phyloP scores from a whole-genome alignment of 2,888 invertebrate species.

The Pammene aurita region DNA sequence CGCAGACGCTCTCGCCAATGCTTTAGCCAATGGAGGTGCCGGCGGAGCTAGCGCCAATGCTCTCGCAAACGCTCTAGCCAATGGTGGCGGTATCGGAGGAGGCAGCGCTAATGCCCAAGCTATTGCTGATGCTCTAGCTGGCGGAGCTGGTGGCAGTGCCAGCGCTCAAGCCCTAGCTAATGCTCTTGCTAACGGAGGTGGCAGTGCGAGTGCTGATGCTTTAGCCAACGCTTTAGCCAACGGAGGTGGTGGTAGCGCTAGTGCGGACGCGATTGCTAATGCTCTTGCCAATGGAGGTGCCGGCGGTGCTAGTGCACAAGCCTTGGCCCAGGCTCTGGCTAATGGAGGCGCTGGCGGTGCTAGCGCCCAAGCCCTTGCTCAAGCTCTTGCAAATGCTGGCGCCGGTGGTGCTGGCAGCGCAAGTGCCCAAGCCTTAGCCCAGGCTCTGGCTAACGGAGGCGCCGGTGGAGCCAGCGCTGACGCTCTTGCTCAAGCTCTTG shows the following conservation, averaged over 20 bases:
- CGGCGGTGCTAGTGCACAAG: slow-evolving; percentile 21
- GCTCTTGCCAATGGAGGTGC: slow-evolving; percentile 5
- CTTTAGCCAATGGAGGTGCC: slow-evolving; percentile 12
- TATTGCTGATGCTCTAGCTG: neutral
- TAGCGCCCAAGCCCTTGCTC: slow-evolving; percentile 13
- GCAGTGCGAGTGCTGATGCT: slow-evolving; percentile 7
- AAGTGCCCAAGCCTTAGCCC: slow-evolving; percentile 21
- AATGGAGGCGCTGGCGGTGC: slow-evolving; percentile 19
- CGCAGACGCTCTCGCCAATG: neutral
- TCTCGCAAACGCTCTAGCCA: slow-evolving; percentile 13
- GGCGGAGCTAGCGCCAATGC: slow-evolving; percentile 1
- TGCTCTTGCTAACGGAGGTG: slow-evolving; percentile 10
- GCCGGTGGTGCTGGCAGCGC: neutral
- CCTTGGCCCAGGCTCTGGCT: neutral
- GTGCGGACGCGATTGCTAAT: neutral
- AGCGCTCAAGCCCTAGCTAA: slow-evolving; percentile 17
- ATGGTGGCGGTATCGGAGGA: neutral
- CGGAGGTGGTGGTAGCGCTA: slow-evolving; percentile 17
- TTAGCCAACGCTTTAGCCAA: neutral
- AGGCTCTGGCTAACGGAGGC: slow-evolving; percentile 8
- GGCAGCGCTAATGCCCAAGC: neutral
- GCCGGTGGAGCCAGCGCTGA: neutral
- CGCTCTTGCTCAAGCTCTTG: neutral
- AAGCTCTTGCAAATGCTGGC: slow-evolving; percentile 13
- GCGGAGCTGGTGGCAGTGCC: no score